phyloP scores from a whole-genome alignment of 2,113 vertebrate genomes.

The Sarotherodon lohbergeri region DNA sequence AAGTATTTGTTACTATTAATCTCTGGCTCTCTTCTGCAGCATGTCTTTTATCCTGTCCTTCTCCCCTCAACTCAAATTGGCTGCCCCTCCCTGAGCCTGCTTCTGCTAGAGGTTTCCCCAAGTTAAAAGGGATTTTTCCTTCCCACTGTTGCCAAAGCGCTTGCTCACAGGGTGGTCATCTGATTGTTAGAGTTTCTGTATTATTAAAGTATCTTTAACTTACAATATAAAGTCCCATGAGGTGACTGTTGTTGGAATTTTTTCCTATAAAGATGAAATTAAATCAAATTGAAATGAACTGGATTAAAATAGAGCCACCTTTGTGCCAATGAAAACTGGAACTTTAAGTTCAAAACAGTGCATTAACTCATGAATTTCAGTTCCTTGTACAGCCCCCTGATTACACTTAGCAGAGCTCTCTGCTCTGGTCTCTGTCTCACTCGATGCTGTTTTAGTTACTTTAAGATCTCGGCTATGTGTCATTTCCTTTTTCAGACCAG shows the following conservation, averaged over 20 bases:
- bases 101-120: not conserved
- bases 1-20: fast-evolving
- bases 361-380: not conserved
- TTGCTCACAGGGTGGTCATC: not conserved
- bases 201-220: not conserved
- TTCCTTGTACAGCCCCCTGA: not conserved
- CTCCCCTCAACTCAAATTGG: not conserved
- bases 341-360: not conserved
- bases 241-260: fast-evolving
- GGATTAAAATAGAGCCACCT: not conserved
- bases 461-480: not conserved
- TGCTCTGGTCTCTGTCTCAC: not conserved
- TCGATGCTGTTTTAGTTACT: not conserved
- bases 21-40: fast-evolving
- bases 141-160: not conserved
- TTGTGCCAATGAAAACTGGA: not conserved
- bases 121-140: not conserved
- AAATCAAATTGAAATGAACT: not conserved
- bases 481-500: not conserved
- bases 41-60: not conserved
- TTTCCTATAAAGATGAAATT: fast-evolving
- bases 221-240: not conserved
- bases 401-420: not conserved
- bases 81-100: fast-evolving
- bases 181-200: not conserved